phyloP scores from a whole-genome alignment of 2,888 invertebrate species.

The Timandra comae region DNA sequence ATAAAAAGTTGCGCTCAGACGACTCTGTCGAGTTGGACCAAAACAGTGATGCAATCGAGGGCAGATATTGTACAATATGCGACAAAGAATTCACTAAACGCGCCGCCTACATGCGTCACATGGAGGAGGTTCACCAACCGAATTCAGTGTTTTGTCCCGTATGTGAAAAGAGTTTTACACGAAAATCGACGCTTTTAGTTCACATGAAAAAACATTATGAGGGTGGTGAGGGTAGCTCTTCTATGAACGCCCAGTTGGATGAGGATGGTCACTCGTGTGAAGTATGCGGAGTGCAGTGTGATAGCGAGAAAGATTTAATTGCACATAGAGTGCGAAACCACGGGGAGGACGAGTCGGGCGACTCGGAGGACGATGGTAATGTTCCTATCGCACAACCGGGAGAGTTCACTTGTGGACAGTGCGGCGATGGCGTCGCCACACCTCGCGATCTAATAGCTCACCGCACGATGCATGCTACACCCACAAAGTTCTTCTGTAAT shows the following conservation, averaged over 20 bases:
- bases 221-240: conserved; percentile 51
- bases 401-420: conserved; percentile 72
- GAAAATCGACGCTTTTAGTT: conserved; percentile 78
- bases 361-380: conserved; percentile 58
- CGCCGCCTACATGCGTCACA: conserved; percentile 77
- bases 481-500: conserved; percentile 74
- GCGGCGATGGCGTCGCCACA: conserved; percentile 74
- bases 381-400: conserved; percentile 52
- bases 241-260: conserved; percentile 38
- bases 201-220: conserved; percentile 79
- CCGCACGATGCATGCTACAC: conserved; percentile 70
- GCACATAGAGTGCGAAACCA: conserved; percentile 79
- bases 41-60: conserved; percentile 60
- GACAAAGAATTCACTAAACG: conserved; percentile 78
- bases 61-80: conserved; percentile 77
- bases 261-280: conserved; percentile 72
- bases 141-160: conserved; percentile 77
- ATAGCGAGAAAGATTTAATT: conserved; percentile 73
- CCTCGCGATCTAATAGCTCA: conserved; percentile 75
- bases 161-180: conserved; percentile 79
- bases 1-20: conserved; percentile 65
- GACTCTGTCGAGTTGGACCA: conserved; percentile 64
- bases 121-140: conserved; percentile 74
- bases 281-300: conserved; percentile 78
- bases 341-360: conserved; percentile 50